Percentiles rank a stretch among this genome's conserved stretches.
Evolutionary conservation across 1,140 invertebrate species (phyloP).

Genomic region (Agrilus planipennis): DNA sequence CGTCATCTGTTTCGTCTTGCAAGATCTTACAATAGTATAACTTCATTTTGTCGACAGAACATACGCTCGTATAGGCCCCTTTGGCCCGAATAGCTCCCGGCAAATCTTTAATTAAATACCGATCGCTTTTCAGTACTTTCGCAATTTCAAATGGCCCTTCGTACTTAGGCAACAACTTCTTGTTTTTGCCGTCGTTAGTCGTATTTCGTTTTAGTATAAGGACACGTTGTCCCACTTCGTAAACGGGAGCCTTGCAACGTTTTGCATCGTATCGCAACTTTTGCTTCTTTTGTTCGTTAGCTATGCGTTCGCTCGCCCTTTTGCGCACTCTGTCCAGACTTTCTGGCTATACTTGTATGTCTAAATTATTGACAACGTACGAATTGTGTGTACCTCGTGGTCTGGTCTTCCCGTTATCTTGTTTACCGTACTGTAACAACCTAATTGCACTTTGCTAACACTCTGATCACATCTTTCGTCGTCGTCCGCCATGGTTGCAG

Average conservation of each 20-base stretch:
- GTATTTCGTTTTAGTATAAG: not conserved
- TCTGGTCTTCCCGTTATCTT: constrained; percentile 1
- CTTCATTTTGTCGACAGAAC: too few species aligned
- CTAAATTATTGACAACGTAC: too few species aligned
- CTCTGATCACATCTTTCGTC: constrained; percentile 22
- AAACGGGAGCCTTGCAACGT: not conserved
- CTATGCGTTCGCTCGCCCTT: too few species aligned
- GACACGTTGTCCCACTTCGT: constrained; percentile 2
- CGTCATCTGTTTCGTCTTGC: too few species aligned
- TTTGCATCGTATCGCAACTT: constrained; percentile 5
- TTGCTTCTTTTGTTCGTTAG: constrained; percentile 5
- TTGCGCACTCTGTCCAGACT: too few species aligned
- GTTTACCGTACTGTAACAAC: constrained; percentile 16
- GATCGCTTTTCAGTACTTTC: too few species aligned
- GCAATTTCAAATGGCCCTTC: too few species aligned
- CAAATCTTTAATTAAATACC: too few species aligned
- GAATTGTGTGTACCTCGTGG: constrained; percentile 1
- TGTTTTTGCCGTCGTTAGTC: constrained; percentile 7
- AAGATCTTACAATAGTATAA: too few species aligned
- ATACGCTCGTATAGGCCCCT: too few species aligned
- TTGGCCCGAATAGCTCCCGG: too few species aligned
- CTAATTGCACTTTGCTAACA: constrained; percentile 19
- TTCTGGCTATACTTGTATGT: too few species aligned
- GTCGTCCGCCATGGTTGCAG: constrained; percentile 13
- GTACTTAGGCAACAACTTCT: constrained; percentile 1